Evolutionary conservation across 2,797 vertebrate genomes (phyloP).

Genomic region (Sebastes variabilis): DNA sequence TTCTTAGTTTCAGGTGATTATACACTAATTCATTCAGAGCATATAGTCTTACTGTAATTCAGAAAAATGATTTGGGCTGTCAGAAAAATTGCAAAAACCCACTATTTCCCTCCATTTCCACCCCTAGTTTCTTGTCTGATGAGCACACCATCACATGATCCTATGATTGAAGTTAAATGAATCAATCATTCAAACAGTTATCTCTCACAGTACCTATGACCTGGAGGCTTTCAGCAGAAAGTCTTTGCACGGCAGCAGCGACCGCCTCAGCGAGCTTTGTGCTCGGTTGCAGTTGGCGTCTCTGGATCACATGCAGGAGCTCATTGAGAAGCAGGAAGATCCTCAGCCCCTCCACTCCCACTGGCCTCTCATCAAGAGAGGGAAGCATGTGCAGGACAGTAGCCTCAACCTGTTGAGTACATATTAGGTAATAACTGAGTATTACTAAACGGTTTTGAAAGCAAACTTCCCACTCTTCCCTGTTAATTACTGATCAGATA

Average conservation of each 20-base stretch:
- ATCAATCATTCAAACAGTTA: not conserved
- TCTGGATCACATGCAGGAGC: slow-evolving; percentile 53
- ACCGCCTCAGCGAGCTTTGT: slow-evolving; percentile 32
- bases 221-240: slow-evolving; percentile 53
- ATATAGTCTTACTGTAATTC: too few relatives aligned
- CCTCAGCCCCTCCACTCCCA: slow-evolving; percentile 79
- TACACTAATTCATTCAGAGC: too few relatives aligned
- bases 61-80: too few relatives aligned
- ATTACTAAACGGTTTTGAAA: not conserved
- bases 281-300: not conserved
- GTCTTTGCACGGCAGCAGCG: slow-evolving; percentile 41
- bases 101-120: not conserved
- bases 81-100: not conserved
- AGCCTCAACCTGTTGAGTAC: slow-evolving; percentile 66
- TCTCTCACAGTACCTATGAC: slow-evolving; percentile 55
- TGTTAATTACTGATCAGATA: not conserved
- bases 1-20: too few relatives aligned
- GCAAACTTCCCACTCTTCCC: not conserved
- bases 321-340: slow-evolving; percentile 80
- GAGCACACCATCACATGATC: not conserved
- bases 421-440: not conserved
- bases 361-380: slow-evolving; percentile 37
- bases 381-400: slow-evolving; percentile 56
- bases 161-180: not conserved
- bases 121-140: not conserved